These are phyloP conservation scores for Orchesella cincta DNA, from an alignment of 1,140 invertebrate species.

Conservation along the genomic window DNA sequence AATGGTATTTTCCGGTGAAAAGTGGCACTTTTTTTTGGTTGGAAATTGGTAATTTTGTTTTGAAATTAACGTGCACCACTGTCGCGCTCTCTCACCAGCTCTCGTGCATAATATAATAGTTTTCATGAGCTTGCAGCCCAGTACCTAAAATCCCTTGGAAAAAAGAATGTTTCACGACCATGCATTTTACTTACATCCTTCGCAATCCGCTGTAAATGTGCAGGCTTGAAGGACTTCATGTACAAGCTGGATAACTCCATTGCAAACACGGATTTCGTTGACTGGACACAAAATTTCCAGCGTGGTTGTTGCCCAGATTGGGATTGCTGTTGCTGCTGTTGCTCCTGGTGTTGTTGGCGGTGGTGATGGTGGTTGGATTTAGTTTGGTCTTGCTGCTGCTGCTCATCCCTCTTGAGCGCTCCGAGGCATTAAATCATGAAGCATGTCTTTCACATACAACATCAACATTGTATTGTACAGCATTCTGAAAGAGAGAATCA, in stretches of 20 bases:
- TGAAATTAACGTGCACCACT: no score
- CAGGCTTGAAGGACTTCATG: constrained; percentile 40
- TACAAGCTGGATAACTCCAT: constrained; percentile 49
- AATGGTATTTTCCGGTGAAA: no score
- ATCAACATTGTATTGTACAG: constrained; percentile 47
- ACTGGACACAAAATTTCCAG: constrained; percentile 51
- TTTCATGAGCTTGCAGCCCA: no score
- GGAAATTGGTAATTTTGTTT: no score
- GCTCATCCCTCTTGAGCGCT: constrained; percentile 26
- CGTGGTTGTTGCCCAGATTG: constrained; percentile 21
- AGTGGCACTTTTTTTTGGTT: no score
- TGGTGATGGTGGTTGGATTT: constrained; percentile 7
- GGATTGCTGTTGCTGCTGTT: not conserved
- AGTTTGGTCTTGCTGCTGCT: not conserved
- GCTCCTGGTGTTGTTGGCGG: constrained; percentile 2
- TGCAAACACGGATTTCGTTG: constrained; percentile 49
- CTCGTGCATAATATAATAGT: no score
- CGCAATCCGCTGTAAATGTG: constrained; percentile 35
- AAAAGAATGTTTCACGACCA: no score
- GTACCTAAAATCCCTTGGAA: no score
- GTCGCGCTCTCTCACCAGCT: no score
- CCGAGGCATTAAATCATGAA: constrained; percentile 41
- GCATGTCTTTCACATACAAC: constrained; percentile 46
- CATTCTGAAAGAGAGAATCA: constrained; percentile 33
- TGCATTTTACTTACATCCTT: constrained; percentile 36